Percentiles rank a stretch among this genome's conserved stretches.
Conservation (phyloP, 2,113 vertebrate genomes). For the Tychaedon coryphoeus region DNA sequence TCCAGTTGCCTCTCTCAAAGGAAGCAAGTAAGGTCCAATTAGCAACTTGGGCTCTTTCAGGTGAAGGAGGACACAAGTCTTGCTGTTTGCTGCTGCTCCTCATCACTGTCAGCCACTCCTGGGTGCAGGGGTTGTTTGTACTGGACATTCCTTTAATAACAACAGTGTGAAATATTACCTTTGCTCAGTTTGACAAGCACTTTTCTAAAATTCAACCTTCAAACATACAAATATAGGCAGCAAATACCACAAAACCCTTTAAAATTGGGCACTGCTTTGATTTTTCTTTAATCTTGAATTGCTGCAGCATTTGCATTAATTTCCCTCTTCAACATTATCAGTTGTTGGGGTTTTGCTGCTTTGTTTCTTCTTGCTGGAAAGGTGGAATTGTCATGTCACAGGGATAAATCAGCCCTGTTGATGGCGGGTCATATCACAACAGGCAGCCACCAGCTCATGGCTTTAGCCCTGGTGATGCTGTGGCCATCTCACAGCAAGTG, state of each 20-base stretch:
- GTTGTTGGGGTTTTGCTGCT: not conserved
- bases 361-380: not conserved
- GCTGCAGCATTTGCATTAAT: not conserved
- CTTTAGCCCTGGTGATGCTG: not conserved
- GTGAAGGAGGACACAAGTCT: not conserved
- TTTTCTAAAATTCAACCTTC: not conserved
- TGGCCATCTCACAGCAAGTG: not conserved
- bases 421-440: accelerated
- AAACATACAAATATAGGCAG: not conserved
- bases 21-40: not conserved
- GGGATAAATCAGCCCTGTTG: not conserved
- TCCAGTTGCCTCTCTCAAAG: not conserved
- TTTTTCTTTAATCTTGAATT: not conserved
- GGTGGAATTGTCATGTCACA: not conserved
- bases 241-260: not conserved
- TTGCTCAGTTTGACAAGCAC: not conserved
- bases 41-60: not conserved
- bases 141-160: not conserved
- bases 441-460: not conserved
- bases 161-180: not conserved
- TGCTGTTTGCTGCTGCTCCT: not conserved
- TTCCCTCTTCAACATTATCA: not conserved
- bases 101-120: not conserved
- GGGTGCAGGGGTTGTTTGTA: not conserved
- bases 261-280: not conserved